Percentiles rank a stretch among this genome's conserved stretches.
phyloP scores from a whole-genome alignment of 2,113 vertebrate genomes.

The Halichoeres trimaculatus region DNA sequence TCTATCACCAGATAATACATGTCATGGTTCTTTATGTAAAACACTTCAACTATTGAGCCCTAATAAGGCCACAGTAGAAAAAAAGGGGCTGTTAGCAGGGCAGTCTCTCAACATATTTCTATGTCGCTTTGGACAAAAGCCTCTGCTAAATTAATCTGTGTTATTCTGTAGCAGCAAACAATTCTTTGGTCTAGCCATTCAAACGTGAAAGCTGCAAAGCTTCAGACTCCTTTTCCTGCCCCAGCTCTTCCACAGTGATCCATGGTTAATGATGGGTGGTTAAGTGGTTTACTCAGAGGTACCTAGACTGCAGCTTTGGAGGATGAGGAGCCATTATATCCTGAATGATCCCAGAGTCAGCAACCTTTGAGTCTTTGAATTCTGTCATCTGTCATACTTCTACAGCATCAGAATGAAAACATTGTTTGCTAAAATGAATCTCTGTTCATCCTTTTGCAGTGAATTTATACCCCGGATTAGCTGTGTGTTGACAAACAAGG shows the following conservation, averaged over 20 bases:
- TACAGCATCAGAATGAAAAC: background rate
- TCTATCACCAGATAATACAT: too few relatives aligned
- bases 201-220: background rate
- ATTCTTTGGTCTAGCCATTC: background rate
- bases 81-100: too few relatives aligned
- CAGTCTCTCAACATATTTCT: too few relatives aligned
- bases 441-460: too few relatives aligned
- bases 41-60: too few relatives aligned
- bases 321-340: background rate
- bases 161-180: constrained; percentile 13
- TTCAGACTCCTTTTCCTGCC: background rate
- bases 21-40: too few relatives aligned
- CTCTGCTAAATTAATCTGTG: too few relatives aligned
- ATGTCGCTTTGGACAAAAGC: too few relatives aligned
- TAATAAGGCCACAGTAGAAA: too few relatives aligned
- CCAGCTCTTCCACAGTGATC: background rate
- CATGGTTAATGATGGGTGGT: background rate
- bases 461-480: too few relatives aligned
- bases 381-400: background rate
- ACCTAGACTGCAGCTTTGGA: background rate
- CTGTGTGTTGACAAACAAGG: too few relatives aligned
- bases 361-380: background rate
- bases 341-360: background rate
- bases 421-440: background rate
- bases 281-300: constrained; percentile 33